Evolutionary conservation across 2,797 vertebrate species (phyloP), one percentile per base, ranked within the genome.

Genomic region (Tadarida brasiliensis): DNA sequence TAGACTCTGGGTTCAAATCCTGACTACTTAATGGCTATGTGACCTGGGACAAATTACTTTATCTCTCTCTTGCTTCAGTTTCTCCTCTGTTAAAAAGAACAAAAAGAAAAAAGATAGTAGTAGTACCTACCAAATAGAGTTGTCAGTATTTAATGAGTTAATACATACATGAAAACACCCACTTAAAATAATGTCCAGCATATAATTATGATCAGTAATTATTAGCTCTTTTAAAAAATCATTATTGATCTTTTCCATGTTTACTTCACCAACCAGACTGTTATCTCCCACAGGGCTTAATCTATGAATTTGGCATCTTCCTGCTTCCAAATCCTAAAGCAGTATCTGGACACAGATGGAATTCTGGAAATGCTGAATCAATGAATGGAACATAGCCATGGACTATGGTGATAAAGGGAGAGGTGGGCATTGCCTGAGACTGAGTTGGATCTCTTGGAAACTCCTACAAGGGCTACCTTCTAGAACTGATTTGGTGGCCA

Each of bases 171-270:
- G 19, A 30, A 49, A 87, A 59, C 28, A 39, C 28, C 24, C 22
- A 11, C 28, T 84, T 86, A 76, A 33, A 93, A 71, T 49, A 81
- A 49, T 30, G 6, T 81, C 77, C 44, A 73, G 19, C 19, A 67
- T 49, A 3, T 61, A 63, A 47, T 44, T 47, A 74, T 78, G 33
- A 76, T 51, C n/a, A 68, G 33, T 74, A 92, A 90, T 87, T 63
- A 61, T n/a, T 44, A 77, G 30, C 2, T 88, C 73, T 77, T 77
- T 54, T 54, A 65, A 88, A 97, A 91, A 71, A 54, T 35, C n/a
- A 47, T 54, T 81, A 28, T 57, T 80, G 3, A 14, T 90, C n/a
- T 63, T 94, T 71, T 70, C 59, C 14, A 26, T 54, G 24, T 65
- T 80, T 94, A 11, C n/a, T 56, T 96, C 26, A 51, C 17, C 54